Percentiles rank a stretch among this genome's conserved stretches.
These are phyloP conservation scores for Amorpha juglandis DNA, from an alignment of 2,888 invertebrate species.

Conservation along the genomic window DNA sequence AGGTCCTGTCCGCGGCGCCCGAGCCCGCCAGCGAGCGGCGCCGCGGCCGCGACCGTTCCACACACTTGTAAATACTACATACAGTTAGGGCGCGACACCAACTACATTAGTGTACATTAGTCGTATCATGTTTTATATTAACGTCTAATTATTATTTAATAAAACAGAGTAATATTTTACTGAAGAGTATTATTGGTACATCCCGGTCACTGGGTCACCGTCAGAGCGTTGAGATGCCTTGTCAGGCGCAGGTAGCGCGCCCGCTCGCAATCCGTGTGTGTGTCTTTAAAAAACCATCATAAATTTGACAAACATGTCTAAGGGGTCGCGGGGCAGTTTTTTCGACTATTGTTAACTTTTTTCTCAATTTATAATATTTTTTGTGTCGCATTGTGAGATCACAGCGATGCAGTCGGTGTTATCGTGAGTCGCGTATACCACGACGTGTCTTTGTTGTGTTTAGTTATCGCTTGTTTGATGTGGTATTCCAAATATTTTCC, in stretches of 20 bases:
- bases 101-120: conserved; percentile 71
- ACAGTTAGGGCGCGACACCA: conserved; percentile 51
- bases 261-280: conserved; percentile 19
- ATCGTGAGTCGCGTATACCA: conserved; percentile 17
- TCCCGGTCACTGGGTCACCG: conserved; percentile 64
- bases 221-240: conserved; percentile 25
- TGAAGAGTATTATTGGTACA: conserved; percentile 68
- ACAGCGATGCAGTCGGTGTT: conserved; percentile 10
- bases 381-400: conserved; percentile 4
- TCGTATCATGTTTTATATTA: conserved; percentile 78
- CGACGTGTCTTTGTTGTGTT: conserved; percentile 12
- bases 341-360: conserved; percentile 16
- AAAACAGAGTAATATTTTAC: conserved; percentile 80
- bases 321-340: conserved; percentile 18
- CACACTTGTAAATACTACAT: conserved; percentile 42
- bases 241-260: conserved; percentile 8
- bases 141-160: conserved; percentile 76
- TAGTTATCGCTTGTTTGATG: neutral
- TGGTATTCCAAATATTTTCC: neutral
- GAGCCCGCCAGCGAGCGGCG: neutral
- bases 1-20: conserved; percentile 36
- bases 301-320: conserved; percentile 22
- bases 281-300: conserved; percentile 13
- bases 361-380: conserved; percentile 19
- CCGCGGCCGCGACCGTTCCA: neutral